Percentiles rank a stretch among this genome's conserved stretches.
Conservation (phyloP, 2,888 invertebrate genomes). For the Mystacides longicornis region DNA sequence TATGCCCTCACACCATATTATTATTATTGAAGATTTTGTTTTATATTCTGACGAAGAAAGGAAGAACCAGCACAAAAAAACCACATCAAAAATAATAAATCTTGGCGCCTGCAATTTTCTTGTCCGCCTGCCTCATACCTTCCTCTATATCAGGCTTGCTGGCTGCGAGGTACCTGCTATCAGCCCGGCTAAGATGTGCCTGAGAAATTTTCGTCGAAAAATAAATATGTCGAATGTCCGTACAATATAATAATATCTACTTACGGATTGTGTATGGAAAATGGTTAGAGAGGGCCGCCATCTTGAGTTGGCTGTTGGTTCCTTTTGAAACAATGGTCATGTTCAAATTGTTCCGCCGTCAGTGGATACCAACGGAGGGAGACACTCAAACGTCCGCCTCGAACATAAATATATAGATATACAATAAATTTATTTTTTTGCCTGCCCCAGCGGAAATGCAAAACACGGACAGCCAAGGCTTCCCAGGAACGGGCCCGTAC, state of each 20-base stretch:
- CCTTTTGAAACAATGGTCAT: slow-evolving; percentile 23
- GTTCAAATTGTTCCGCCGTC: slow-evolving; percentile 20
- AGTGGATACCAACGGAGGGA: slow-evolving; percentile 1
- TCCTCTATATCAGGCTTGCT: slow-evolving; percentile 10
- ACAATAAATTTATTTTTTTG: slow-evolving; percentile 21
- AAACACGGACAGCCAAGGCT: slow-evolving; percentile 10
- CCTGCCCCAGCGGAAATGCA: slow-evolving; percentile 20
- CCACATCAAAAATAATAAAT: slow-evolving; percentile 21
- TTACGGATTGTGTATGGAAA: slow-evolving; percentile 4
- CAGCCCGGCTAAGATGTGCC: neutral
- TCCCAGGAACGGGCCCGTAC: neutral
- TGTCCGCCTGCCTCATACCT: slow-evolving; percentile 17
- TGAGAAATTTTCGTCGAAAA: slow-evolving; percentile 16
- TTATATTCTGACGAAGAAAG: neutral
- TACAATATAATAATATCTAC: neutral
- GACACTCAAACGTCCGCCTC: slow-evolving; percentile 13
- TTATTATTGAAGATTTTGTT: neutral
- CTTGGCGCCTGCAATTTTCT: slow-evolving; percentile 23
- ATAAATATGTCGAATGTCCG: slow-evolving; percentile 18
- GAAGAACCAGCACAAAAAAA: slow-evolving; percentile 10
- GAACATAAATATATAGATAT: slow-evolving; percentile 7
- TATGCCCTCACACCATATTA: slow-evolving; percentile 9
- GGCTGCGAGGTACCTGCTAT: neutral
- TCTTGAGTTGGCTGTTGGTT: slow-evolving; percentile 21
- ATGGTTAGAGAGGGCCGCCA: slow-evolving; percentile 16